Evolutionary conservation across 2,797 vertebrate species (phyloP).

Genomic region (Rhinella marina): DNA sequence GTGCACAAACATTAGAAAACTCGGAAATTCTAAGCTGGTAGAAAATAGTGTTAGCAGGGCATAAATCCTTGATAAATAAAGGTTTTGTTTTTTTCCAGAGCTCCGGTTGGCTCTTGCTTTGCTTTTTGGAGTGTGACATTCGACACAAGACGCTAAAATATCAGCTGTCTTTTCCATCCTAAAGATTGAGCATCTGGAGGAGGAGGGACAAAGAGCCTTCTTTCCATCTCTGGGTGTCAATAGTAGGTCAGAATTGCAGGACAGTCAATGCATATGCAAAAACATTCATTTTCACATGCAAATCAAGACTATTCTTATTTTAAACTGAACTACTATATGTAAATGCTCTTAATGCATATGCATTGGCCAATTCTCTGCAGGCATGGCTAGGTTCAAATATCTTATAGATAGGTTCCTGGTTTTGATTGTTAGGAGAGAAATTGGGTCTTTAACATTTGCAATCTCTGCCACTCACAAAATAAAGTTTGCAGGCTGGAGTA

Average conservation of each 20-base stretch:
- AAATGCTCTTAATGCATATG: constrained; percentile 56
- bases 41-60: constrained; percentile 18
- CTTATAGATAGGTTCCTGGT: constrained; percentile 6
- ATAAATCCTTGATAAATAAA: constrained; percentile 36
- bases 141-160: constrained; percentile 49
- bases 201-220: constrained; percentile 31
- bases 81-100: constrained; percentile 19
- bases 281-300: constrained; percentile 59
- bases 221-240: constrained; percentile 50
- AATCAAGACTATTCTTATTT: constrained; percentile 58
- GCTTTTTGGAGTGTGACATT: constrained; percentile 39
- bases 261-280: constrained; percentile 56
- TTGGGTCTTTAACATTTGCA: neutral
- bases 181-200: constrained; percentile 52
- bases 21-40: constrained; percentile 35
- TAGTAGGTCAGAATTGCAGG: constrained; percentile 47
- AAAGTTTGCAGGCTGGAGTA: neutral
- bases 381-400: constrained; percentile 12
- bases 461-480: neutral
- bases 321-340: constrained; percentile 57
- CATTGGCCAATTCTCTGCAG: constrained; percentile 30
- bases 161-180: constrained; percentile 28
- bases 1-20: neutral
- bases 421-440: neutral
- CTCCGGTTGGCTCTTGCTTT: constrained; percentile 19